These are phyloP conservation scores for Trichonephila inaurata DNA, from an alignment of 1,140 invertebrate genomes.

Conservation along the genomic window DNA sequence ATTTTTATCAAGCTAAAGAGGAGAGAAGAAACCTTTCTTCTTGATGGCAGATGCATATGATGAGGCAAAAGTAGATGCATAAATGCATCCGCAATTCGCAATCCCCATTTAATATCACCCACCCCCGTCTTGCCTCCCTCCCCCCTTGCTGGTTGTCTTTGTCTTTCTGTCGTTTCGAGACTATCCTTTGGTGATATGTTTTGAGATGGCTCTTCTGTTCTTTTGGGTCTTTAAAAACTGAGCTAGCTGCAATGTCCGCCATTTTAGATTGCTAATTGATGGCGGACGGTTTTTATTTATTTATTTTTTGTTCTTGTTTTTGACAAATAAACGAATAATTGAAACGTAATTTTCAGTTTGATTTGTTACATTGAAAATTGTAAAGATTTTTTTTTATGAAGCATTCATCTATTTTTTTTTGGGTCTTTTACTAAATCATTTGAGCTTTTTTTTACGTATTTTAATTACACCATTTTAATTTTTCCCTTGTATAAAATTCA, in stretches of 20 bases:
- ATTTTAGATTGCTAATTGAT: slow-evolving; percentile 51
- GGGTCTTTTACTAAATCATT: too few relatives aligned
- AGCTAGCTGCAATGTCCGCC: neutral
- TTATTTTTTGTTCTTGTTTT: too few relatives aligned
- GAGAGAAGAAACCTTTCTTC: slow-evolving; percentile 73
- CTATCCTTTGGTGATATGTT: slow-evolving; percentile 22
- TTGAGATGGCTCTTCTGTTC: neutral
- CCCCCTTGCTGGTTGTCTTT: neutral
- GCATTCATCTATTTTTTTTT: too few relatives aligned
- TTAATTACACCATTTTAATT: too few relatives aligned
- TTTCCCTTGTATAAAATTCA: too few relatives aligned
- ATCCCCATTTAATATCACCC: slow-evolving; percentile 67
- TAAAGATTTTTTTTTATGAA: too few relatives aligned
- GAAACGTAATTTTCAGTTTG: neutral
- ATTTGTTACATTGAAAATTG: too few relatives aligned
- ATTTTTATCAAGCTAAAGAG: slow-evolving; percentile 75
- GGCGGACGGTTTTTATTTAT: neutral
- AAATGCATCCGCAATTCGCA: slow-evolving; percentile 72
- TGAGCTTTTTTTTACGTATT: too few relatives aligned
- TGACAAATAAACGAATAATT: neutral
- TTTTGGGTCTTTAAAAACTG: neutral
- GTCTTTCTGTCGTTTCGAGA: slow-evolving; percentile 11
- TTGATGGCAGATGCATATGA: slow-evolving; percentile 75
- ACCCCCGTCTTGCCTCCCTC: neutral
- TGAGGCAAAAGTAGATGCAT: slow-evolving; percentile 75